Evolutionary conservation across 2,113 vertebrate genomes (phyloP), one percentile per base, ranked within the genome.

Genomic region (Bujurquina vittata): DNA sequence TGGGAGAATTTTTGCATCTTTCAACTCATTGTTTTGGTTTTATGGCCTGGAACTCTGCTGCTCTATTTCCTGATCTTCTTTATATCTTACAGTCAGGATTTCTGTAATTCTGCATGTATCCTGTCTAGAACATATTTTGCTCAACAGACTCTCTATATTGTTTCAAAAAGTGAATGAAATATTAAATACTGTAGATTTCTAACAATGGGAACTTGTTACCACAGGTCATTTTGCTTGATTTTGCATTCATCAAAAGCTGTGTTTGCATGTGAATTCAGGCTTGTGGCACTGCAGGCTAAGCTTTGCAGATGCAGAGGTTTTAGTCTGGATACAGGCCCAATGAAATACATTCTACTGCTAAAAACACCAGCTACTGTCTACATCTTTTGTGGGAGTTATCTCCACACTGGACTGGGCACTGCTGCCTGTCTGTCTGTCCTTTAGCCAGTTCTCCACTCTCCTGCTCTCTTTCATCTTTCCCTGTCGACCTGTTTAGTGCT

Each of bases 311-410:
- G 22, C 60, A 63, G 55, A 40, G 37, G 73, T 20, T 83, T 62
- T 20, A 4, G 26, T 79, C 35, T 35, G 46, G 37, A 59, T 60
- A 18, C 18, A 1, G 63, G 29, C 31, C 35, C 7, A 7, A 15
- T 26, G 17, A 73, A 79, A 73, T 75, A 69, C 80, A 75, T 49
- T 80, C 35, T 84, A 60, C 9, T 12, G 20, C 26, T 65, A 26
- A 54, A 80, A 76, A 59, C 40, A 65, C 69, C 73, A 90, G 22
- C 58, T 74, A 29, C 56, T 74, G 69, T 81, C 56, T 76, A 29
- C 1, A 7, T 81, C 56, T n/a, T 20, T 74, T 79, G 61, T 77
- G 69, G 58, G n/a, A 33, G 31, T 37, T 46, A 74, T 84, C 75
- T 84, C 69, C n/a, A n/a, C 35, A 37, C 35, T 37, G 35, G 35